Base-by-base conservation (phyloP, 2,797 vertebrate species). In the Chelidonichthys spinosus region DNA sequence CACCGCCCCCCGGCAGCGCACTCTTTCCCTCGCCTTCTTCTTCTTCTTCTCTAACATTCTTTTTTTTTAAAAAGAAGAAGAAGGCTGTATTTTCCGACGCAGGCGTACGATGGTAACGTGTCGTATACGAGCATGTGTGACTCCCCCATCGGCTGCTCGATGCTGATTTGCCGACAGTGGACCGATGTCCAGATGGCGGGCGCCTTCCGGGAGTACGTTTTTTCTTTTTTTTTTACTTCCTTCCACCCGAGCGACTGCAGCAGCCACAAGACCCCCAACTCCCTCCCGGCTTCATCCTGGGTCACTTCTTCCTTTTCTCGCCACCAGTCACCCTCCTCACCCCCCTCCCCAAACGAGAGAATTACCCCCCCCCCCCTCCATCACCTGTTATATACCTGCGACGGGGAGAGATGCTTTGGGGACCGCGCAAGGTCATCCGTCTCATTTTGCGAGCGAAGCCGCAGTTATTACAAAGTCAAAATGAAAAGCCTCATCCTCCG, bases 401-500 rank as follows among this genome's bases (percentile, higher is more conserved):
- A 63, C 18, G n/a, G n/a, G n/a, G 74, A 80, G 76, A 65, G 76
- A 78, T n/a, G 79, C 85, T 87, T 81, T 46, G 71, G 78, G 83
- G 83, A 79, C 81, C 83, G 9, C 9, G 78, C 89, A 88, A 90
- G 89, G 90, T 93, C 91, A 92, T 92, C 87, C 72, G 79, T 93
- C 90, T 91, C 90, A 92, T 91, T 90, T 89, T 85, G 85, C 4
- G 84, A 84, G 86, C 40, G 65, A 77, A 88, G 86, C 87, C 33
- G 81, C 82, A 81, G 91, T 90, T 93, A 92, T 92, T 92, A 92
- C 88, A 88, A 86, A 90, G 89, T 90, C 88, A 85, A 80, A 92
- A 92, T 92, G 91, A 90, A 90, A 87, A 92, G 87, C 84, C 82
- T 90, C 90, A 84, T 93, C 84, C 87, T n/a, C 82, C 68, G 7